phyloP scores from a whole-genome alignment of 37 sponge, comb jelly and placozoan genomes.

The Ianthella basta region DNA sequence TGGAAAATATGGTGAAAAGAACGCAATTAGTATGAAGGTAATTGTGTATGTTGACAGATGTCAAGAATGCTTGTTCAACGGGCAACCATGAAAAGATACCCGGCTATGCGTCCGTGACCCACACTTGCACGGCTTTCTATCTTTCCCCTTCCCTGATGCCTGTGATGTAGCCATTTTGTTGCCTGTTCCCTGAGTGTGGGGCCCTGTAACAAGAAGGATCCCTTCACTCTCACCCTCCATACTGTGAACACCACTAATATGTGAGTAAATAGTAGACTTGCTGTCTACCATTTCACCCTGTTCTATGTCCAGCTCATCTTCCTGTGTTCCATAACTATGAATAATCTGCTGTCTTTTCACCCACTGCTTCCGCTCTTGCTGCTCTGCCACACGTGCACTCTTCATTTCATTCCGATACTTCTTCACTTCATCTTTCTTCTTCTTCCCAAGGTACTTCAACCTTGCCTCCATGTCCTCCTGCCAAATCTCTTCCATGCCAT shows the following conservation, averaged over 20 bases:
- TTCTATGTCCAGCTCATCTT: not conserved
- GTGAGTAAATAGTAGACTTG: not conserved
- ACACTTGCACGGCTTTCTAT: conserved; percentile 3
- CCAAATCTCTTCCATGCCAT: conserved; percentile 15
- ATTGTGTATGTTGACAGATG: no score
- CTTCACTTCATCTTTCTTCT: not conserved
- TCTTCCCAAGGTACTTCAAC: not conserved
- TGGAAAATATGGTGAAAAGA: no score
- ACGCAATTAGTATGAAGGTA: no score
- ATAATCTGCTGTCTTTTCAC: conserved; percentile 15
- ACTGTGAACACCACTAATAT: not conserved
- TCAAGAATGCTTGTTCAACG: conserved; percentile 21
- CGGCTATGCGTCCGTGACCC: conserved; percentile 22
- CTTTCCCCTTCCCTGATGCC: not conserved
- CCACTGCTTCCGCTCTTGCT: conserved; percentile 38
- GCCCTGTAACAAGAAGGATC: not conserved
- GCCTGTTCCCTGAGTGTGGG: not conserved
- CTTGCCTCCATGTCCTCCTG: not conserved
- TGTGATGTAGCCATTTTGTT: not conserved
- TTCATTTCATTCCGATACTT: not conserved
- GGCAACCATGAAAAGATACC: not conserved
- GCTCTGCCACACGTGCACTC: not conserved
- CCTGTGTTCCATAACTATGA: conserved; percentile 29
- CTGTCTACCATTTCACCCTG: not conserved
- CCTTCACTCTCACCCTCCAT: not conserved